Evolutionary conservation across 2,113 vertebrate species (phyloP).

Genomic region (Erythrocercus mccallii): DNA sequence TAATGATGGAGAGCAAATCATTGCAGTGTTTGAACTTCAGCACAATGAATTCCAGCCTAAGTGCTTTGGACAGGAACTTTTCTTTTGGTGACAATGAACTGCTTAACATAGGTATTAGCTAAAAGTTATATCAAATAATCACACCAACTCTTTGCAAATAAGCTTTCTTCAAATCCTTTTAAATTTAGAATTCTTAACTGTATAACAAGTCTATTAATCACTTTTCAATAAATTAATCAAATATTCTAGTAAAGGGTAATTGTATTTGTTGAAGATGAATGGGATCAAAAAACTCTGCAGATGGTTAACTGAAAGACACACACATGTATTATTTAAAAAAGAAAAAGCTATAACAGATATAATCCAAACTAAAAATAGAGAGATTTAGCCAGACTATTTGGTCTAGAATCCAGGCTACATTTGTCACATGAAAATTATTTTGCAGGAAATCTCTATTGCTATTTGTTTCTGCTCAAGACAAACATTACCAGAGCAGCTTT

Average conservation of each 20-base stretch:
- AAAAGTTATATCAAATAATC: not conserved
- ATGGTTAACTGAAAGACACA: not conserved
- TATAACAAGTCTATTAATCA: not conserved
- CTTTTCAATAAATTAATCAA: not conserved
- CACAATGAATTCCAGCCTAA: not conserved
- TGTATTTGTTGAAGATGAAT: not conserved
- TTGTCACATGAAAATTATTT: not conserved
- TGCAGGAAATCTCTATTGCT: slow-evolving; percentile 1
- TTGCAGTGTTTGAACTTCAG: not conserved
- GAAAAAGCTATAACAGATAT: not conserved
- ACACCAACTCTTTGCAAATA: not conserved
- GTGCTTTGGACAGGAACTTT: not conserved
- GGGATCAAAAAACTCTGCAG: not conserved
- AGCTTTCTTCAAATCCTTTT: not conserved
- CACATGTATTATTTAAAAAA: not conserved
- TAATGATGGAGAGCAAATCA: not conserved
- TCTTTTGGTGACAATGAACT: not conserved
- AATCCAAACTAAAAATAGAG: not conserved
- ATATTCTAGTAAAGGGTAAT: not conserved
- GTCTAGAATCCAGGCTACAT: not conserved
- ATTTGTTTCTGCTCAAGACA: not conserved
- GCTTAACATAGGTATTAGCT: not conserved
- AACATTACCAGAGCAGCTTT: not conserved
- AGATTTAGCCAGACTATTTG: not conserved
- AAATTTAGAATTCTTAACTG: not conserved